Evolutionary conservation across 2,113 vertebrate species (phyloP), one percentile per base, ranked within the genome.

Genomic region (Brachirus orientalis): DNA sequence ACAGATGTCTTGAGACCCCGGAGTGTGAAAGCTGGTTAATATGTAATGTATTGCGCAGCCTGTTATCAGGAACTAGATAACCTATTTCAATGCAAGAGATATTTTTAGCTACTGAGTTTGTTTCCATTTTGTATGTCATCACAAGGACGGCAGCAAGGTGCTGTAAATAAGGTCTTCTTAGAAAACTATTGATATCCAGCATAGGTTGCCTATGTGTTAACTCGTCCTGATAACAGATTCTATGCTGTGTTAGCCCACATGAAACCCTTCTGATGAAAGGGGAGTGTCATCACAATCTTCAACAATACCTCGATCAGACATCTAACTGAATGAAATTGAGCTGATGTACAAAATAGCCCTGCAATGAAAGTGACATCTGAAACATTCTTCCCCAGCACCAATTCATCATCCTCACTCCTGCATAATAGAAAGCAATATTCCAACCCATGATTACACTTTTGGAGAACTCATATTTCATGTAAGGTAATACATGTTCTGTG

Each of bases 341-440:
- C 62, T 56, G 4, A 67, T 76, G 84, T 83, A 74, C 63, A 83
- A 89, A 88, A 88, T 84, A 75, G 67, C 54, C 40, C 72, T 36
- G 56, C 57, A 44, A 84, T 80, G 71, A 79, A 86, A 75, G 62
- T 80, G 71, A 87, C 82, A 81, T 80, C 76, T 86, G 84, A 89
- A 83, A 83, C 59, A 82, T 80, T 72, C 76, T 59, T 6, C 67
- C 48, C 54, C 44, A 67, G 58, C 60, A 78, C 71, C 77, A 79
- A 89, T 88, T 90, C 62, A 86, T 90, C 84, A 87, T 86, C 88
- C 80, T 88, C 88, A 83, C 72, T 86, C 72, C 61, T 36, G 60
- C 69, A 87, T 89, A 89, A 91, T 87, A 85, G 86, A 90, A 90
- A 85, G 82, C 86, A 87, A 90, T 89, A 75, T 92, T 71, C 81